phyloP scores from a whole-genome alignment of 92 coral and sea anemone genomes.

The Actinernus sp. region DNA sequence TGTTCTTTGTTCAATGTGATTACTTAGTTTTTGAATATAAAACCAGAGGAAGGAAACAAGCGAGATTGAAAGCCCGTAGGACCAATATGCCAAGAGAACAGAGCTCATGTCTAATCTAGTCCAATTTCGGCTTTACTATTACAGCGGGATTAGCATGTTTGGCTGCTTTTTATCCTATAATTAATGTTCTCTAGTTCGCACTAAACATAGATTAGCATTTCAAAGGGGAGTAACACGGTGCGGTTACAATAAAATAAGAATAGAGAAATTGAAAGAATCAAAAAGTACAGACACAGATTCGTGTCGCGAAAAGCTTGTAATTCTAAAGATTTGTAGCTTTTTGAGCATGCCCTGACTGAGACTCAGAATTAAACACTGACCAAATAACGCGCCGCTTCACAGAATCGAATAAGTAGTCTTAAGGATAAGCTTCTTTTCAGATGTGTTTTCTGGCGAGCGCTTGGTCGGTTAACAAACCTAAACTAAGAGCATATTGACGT shows the following conservation, averaged over 20 bases:
- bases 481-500: no score
- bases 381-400: no score
- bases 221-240: conserved; percentile 58
- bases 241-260: conserved; percentile 49
- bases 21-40: conserved; percentile 25
- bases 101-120: conserved; percentile 39
- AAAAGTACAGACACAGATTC: conserved; percentile 23
- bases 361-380: no score
- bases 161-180: conserved; percentile 75
- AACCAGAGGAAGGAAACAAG: conserved; percentile 24
- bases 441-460: no score
- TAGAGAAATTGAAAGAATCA: conserved; percentile 31
- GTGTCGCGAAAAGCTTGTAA: no score
- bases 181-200: conserved; percentile 75
- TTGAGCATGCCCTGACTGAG: no score
- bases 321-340: no score
- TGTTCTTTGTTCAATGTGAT: conserved; percentile 15
- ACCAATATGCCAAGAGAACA: no score
- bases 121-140: conserved; percentile 63
- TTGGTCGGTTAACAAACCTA: no score
- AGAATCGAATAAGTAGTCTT: no score
- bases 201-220: conserved; percentile 78
- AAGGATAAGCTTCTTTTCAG: no score
- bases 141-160: conserved; percentile 69
- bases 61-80: no score